Evolutionary conservation across 2,113 vertebrate genomes (phyloP).

Genomic region (Diadophis punctatus): DNA sequence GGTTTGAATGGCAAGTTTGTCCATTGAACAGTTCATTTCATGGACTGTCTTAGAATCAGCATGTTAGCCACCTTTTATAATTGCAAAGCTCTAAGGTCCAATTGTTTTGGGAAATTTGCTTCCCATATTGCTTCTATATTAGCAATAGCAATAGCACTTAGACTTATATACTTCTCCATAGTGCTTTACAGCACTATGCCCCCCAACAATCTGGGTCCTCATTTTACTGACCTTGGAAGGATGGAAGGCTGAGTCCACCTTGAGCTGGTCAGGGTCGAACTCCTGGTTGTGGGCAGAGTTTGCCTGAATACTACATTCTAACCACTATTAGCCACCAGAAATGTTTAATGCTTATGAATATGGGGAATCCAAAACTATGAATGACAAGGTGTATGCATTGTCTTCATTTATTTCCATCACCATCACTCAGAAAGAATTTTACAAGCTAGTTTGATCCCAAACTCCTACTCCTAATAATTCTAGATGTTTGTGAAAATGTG

Average conservation of each 20-base stretch:
- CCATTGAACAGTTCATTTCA: background rate
- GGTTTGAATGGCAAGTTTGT: background rate
- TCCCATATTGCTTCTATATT: background rate
- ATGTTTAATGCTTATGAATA: background rate
- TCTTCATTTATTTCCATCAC: background rate
- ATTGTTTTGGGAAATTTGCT: background rate
- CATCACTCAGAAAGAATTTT: background rate
- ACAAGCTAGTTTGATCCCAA: background rate
- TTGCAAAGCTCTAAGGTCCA: background rate
- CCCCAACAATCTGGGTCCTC: background rate
- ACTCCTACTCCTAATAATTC: background rate
- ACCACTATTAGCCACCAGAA: background rate
- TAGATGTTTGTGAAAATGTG: background rate
- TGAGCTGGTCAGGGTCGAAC: background rate
- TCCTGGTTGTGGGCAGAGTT: background rate
- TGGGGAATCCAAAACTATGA: background rate
- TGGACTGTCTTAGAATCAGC: background rate
- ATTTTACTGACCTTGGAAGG: background rate
- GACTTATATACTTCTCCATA: background rate
- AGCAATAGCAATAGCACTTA: background rate
- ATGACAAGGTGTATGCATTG: background rate
- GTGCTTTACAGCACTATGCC: background rate
- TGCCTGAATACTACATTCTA: background rate
- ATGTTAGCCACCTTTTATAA: background rate
- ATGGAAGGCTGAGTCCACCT: background rate